Conservation (phyloP, 92 coral and sea anemone genomes). For the Porites rus region DNA sequence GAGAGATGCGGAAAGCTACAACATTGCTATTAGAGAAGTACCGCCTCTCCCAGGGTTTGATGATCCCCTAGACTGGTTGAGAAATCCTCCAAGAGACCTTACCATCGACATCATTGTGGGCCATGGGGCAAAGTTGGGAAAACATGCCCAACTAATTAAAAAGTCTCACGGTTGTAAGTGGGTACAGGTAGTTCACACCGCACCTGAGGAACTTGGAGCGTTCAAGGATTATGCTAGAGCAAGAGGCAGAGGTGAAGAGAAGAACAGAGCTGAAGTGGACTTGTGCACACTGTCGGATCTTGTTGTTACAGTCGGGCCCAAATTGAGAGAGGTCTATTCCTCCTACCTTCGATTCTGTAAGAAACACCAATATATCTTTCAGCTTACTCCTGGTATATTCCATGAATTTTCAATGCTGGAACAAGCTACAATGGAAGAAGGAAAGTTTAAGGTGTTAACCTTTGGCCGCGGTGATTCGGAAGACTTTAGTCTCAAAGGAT, state of each 20-base stretch:
- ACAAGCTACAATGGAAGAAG: background rate
- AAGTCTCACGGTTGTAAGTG: background rate
- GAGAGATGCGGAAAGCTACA: background rate
- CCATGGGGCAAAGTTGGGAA: background rate
- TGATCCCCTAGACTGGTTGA: background rate
- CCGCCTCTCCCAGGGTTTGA: background rate
- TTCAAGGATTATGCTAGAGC: background rate
- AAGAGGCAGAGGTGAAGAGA: background rate
- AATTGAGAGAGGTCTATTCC: background rate
- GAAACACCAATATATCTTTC: background rate
- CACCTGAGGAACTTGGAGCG: background rate
- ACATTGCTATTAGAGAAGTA: background rate
- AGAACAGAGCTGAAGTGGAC: background rate
- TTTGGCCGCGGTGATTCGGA: background rate
- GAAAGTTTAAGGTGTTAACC: background rate
- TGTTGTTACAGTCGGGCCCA: background rate
- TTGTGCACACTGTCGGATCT: background rate
- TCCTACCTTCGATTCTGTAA: background rate
- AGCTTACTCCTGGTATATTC: background rate
- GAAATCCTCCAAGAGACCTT: background rate
- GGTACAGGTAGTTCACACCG: background rate
- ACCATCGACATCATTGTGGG: background rate
- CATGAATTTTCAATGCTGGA: background rate
- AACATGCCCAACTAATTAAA: background rate
- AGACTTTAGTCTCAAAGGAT: background rate